A percentile compares a stretch with the other conserved stretches of the same genome.
phyloP scores from a whole-genome alignment of 2,888 invertebrate species.

The Lasioglossum figueresi region DNA sequence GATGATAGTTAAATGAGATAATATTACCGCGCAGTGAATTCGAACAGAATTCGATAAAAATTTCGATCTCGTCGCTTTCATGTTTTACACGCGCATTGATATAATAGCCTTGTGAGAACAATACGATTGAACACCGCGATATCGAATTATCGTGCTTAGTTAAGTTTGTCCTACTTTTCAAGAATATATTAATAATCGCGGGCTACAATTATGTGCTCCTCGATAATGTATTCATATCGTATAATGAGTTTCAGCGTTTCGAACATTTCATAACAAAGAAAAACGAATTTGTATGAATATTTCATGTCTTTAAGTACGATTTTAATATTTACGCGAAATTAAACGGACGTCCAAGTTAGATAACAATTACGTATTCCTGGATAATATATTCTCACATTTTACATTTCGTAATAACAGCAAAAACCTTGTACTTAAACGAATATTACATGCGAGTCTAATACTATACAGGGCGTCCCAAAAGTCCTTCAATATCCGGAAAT shows the following conservation, averaged over 20 bases:
- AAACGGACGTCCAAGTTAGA: neutral
- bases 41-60: neutral
- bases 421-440: too few species aligned
- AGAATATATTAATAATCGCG: neutral
- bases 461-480: too few species aligned
- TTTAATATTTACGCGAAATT: neutral
- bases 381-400: neutral
- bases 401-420: neutral
- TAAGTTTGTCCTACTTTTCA: neutral
- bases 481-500: too few species aligned
- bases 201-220: neutral
- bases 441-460: too few species aligned
- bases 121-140: neutral
- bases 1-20: neutral
- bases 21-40: neutral
- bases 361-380: neutral
- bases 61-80: neutral
- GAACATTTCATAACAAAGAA: neutral
- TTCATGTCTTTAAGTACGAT: neutral
- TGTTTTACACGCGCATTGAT: neutral
- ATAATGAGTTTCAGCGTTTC: neutral
- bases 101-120: neutral
- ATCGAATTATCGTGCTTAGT: constrained; percentile 1
- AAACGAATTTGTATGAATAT: neutral
- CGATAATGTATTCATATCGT: neutral